These are phyloP conservation scores for Neodontobutis hainanensis DNA, from an alignment of 2,113 vertebrate genomes.

Conservation along the genomic window DNA sequence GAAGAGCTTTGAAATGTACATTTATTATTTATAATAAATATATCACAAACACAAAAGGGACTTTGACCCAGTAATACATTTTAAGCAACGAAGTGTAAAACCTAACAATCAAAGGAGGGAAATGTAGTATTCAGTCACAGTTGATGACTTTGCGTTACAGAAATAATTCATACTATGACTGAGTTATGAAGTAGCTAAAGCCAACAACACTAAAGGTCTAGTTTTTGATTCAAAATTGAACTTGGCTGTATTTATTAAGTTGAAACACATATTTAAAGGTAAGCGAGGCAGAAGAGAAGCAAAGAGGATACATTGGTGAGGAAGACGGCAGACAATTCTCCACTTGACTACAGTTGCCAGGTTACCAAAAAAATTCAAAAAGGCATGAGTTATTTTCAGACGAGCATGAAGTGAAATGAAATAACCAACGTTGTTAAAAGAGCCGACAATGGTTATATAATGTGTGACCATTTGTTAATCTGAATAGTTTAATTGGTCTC, in stretches of 20 bases:
- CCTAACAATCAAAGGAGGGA: no score
- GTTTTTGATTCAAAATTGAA: no score
- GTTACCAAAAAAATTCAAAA: constrained; percentile 62
- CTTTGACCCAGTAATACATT: no score
- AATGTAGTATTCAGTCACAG: no score
- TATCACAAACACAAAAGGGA: no score
- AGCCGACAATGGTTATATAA: constrained; percentile 27
- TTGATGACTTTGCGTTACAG: no score
- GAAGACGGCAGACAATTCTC: constrained; percentile 46
- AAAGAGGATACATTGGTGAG: constrained; percentile 44
- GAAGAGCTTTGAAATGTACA: no score
- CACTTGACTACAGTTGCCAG: constrained; percentile 62
- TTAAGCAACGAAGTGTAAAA: no score
- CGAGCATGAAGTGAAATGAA: constrained; percentile 47
- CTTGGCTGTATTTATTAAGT: not conserved
- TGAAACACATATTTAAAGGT: constrained; percentile 15
- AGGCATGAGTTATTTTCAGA: constrained; percentile 60
- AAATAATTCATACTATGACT: no score
- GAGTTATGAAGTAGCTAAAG: no score
- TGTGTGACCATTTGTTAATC: constrained; percentile 12
- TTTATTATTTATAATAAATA: no score
- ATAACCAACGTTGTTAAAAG: constrained; percentile 31
- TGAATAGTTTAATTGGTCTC: not conserved
- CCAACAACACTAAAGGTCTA: no score
- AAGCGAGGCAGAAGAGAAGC: constrained; percentile 21